phyloP scores from a whole-genome alignment of 2,113 vertebrate genomes.

The Oxygymnocypris stewartii region DNA sequence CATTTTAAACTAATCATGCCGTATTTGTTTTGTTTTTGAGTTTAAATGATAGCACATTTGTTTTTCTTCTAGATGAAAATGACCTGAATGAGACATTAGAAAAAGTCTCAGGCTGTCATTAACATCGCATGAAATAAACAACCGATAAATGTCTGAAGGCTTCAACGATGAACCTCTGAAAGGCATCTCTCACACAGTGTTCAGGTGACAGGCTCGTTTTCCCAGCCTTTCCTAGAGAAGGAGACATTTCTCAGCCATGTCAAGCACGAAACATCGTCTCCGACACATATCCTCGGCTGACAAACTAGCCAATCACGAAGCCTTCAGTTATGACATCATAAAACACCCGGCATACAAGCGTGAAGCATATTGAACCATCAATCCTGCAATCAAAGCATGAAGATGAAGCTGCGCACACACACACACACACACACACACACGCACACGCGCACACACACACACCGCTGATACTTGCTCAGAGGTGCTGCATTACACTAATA shows the following conservation, averaged over 20 bases:
- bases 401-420: not conserved
- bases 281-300: constrained; percentile 5
- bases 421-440: too few species aligned
- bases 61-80: not conserved
- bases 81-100: not conserved
- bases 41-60: not conserved
- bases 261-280: not conserved
- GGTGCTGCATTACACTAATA: too few species aligned
- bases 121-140: not conserved
- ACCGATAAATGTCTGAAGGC: constrained; percentile 19
- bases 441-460: too few species aligned
- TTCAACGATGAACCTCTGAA: not conserved
- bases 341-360: not conserved
- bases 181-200: not conserved
- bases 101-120: constrained; percentile 1
- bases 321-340: constrained; percentile 18
- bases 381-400: not conserved
- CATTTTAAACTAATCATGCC: not conserved
- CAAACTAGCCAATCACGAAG: constrained; percentile 9
- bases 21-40: not conserved
- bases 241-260: not conserved
- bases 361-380: constrained; percentile 20
- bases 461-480: too few species aligned
- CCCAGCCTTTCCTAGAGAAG: not conserved
- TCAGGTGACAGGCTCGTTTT: constrained; percentile 6